phyloP scores from a whole-genome alignment of 2,113 vertebrate species.

The Pedetes capensis region DNA sequence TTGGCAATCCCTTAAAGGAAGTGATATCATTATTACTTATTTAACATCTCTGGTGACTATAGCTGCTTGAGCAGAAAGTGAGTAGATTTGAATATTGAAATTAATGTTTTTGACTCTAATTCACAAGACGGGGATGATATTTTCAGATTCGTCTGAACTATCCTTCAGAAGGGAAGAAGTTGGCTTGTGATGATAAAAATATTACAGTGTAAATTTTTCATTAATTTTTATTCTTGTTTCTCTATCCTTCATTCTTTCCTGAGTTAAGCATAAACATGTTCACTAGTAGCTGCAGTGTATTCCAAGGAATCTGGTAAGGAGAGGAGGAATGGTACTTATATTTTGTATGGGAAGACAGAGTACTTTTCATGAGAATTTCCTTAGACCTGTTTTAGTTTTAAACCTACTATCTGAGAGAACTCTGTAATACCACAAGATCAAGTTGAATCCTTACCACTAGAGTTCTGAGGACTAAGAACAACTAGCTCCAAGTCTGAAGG shows the following conservation, averaged over 20 bases:
- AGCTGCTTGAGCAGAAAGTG: not conserved
- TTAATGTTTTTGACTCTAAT: not conserved
- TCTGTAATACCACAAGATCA: not conserved
- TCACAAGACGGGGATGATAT: not conserved
- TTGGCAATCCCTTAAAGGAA: not conserved
- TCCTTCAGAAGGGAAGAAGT: not conserved
- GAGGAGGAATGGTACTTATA: not conserved
- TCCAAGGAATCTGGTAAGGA: not conserved
- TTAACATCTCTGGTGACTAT: not conserved
- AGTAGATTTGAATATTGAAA: not conserved
- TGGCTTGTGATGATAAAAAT: not conserved
- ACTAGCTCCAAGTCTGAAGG: not conserved
- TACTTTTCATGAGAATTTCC: constrained; percentile 11
- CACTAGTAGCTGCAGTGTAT: constrained; percentile 24
- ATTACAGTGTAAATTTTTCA: not conserved
- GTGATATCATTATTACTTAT: not conserved
- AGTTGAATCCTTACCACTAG: not conserved
- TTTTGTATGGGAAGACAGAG: constrained; percentile 7
- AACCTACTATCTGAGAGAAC: not conserved
- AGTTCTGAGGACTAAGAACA: not conserved
- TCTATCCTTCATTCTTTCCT: not conserved
- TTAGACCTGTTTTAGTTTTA: constrained; percentile 40
- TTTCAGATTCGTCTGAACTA: not conserved
- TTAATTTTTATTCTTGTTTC: constrained; percentile 13
- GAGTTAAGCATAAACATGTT: constrained; percentile 25